Conservation (phyloP, 2,888 invertebrate genomes). For the Parnassius orleans region DNA sequence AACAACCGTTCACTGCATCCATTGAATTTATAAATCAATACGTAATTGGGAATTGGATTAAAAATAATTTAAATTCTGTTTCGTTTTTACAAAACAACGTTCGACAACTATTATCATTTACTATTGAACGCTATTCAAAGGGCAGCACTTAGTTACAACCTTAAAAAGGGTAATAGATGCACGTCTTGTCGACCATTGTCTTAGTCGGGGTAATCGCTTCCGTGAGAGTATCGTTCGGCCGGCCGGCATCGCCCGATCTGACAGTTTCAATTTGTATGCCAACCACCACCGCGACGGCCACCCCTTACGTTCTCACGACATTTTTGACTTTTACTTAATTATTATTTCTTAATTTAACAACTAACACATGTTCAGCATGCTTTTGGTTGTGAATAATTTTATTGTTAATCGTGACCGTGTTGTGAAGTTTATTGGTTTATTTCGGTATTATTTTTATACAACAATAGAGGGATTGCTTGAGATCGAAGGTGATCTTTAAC, state of each 20-base stretch:
- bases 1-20: slow-evolving; percentile 2
- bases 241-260: slow-evolving; percentile 54
- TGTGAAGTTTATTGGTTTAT: slow-evolving; percentile 44
- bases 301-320: slow-evolving; percentile 73
- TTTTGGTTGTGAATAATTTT: slow-evolving; percentile 45
- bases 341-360: slow-evolving; percentile 65
- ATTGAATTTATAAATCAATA: slow-evolving; percentile 12
- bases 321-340: slow-evolving; percentile 67
- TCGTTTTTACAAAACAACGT: slow-evolving; percentile 8
- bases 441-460: slow-evolving; percentile 30
- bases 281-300: slow-evolving; percentile 50
- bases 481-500: slow-evolving; percentile 16
- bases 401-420: slow-evolving; percentile 52
- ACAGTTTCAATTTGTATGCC: slow-evolving; percentile 70
- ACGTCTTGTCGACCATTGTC: slow-evolving; percentile 76
- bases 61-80: slow-evolving; percentile 21
- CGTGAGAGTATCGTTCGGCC: slow-evolving; percentile 65
- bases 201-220: slow-evolving; percentile 71
- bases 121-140: slow-evolving; percentile 50
- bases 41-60: slow-evolving; percentile 10
- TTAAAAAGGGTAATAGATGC: slow-evolving; percentile 76
- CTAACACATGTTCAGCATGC: slow-evolving; percentile 51
- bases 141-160: slow-evolving; percentile 55
- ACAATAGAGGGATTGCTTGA: slow-evolving; percentile 3
- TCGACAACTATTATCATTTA: slow-evolving; percentile 42